A percentile compares a stretch with the other conserved stretches of the same genome.
Evolutionary conservation across 2,113 vertebrate species (phyloP).

Genomic region (Cryptomyrus ogoouensis): DNA sequence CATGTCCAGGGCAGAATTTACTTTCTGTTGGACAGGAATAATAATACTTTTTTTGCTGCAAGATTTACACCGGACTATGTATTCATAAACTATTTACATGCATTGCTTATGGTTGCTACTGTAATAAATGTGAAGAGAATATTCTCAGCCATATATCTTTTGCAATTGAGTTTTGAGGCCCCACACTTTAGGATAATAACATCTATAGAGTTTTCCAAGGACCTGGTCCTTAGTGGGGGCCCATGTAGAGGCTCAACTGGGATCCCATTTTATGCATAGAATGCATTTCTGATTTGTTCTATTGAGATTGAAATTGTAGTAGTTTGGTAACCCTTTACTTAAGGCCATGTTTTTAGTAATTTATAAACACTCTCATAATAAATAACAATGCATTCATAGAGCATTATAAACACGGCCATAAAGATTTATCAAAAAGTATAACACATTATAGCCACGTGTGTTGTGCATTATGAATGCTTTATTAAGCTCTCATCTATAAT

Average conservation of each 20-base stretch:
- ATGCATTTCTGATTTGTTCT: constrained; percentile 16
- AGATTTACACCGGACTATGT: not conserved
- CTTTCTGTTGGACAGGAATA: not conserved
- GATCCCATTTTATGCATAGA: not conserved
- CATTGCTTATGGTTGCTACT: not conserved
- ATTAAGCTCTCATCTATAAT: too few relatives aligned
- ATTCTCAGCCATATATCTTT: not conserved
- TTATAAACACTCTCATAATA: too few relatives aligned
- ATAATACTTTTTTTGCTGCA: not conserved
- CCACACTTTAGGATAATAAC: not conserved
- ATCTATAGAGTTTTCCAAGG: not conserved
- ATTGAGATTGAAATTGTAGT: not conserved
- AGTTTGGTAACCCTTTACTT: too few relatives aligned
- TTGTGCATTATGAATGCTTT: too few relatives aligned
- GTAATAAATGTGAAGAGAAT: too few relatives aligned
- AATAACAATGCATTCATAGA: too few relatives aligned
- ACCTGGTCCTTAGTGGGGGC: not conserved
- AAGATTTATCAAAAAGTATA: too few relatives aligned
- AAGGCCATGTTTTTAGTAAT: too few relatives aligned
- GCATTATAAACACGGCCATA: too few relatives aligned
- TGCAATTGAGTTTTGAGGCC: not conserved
- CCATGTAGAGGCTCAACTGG: not conserved
- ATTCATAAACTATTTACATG: not conserved
- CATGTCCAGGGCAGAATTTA: not conserved
- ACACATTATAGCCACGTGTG: too few relatives aligned